Conservation (phyloP, 1,140 invertebrate genomes). For the Drosophila teissieri region DNA sequence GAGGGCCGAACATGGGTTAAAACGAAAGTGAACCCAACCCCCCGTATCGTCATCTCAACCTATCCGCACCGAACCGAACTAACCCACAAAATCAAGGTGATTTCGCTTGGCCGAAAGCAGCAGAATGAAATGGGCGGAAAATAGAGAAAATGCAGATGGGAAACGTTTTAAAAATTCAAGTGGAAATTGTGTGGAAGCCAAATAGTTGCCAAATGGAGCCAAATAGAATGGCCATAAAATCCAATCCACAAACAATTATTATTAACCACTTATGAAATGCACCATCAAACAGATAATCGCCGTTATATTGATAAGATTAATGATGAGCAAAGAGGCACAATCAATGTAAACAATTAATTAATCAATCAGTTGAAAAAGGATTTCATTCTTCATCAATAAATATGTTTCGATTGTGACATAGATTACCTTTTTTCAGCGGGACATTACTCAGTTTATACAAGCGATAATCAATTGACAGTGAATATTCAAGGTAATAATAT, state of each 20-base stretch:
- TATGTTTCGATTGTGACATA: conserved; percentile 2
- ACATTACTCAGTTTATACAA: conserved; percentile 10
- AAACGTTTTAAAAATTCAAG: background rate
- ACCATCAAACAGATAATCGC: conserved; percentile 3
- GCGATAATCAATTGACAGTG: background rate
- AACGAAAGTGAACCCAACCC: conserved; percentile 35
- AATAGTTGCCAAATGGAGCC: background rate
- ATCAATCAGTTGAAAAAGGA: conserved; percentile 10
- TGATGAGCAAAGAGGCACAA: background rate
- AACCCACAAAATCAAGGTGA: conserved; percentile 46
- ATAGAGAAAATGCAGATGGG: background rate
- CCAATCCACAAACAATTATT: conserved; percentile 3
- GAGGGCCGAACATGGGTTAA: conserved; percentile 4
- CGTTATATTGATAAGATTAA: conserved; percentile 11
- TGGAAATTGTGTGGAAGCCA: conserved; percentile 3
- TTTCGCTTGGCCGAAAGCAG: conserved; percentile 26
- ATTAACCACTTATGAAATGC: conserved; percentile 16
- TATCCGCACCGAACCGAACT: conserved; percentile 11
- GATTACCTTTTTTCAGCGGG: background rate
- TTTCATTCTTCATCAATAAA: conserved; percentile 14
- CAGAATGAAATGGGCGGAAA: conserved; percentile 6
- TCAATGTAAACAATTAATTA: conserved; percentile 4
- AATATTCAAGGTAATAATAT: background rate
- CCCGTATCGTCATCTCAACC: conserved; percentile 3
- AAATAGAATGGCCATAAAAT: background rate